Percentiles rank a stretch among this genome's conserved stretches.
Conservation (phyloP, 2,797 vertebrate species). For the Sphenodon punctatus region DNA sequence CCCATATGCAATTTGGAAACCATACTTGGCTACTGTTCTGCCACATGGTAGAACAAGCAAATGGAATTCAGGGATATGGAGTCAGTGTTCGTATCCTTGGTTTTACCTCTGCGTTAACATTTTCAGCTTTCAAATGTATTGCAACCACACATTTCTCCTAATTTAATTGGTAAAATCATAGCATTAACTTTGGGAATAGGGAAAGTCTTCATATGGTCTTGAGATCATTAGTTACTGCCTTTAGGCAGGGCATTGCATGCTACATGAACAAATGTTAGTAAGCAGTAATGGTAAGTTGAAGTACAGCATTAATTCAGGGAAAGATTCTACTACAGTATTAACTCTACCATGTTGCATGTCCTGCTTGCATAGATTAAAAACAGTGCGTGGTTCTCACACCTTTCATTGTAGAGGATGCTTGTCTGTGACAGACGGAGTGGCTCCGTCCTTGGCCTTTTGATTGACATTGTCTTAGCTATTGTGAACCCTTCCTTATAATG, state of each 20-base stretch:
- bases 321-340: accelerated
- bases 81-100: background rate
- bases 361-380: too few species aligned
- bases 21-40: too few species aligned
- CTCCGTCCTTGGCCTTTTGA: too few species aligned
- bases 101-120: background rate
- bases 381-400: too few species aligned
- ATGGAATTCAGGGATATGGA: background rate
- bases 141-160: background rate
- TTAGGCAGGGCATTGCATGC: background rate
- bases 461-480: too few species aligned
- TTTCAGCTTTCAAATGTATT: background rate
- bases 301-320: accelerated
- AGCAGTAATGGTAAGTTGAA: accelerated
- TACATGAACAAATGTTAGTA: background rate
- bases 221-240: background rate
- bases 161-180: background rate
- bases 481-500: too few species aligned
- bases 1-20: too few species aligned
- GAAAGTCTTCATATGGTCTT: background rate
- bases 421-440: too few species aligned
- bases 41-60: accelerated
- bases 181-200: background rate
- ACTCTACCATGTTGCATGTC: background rate
- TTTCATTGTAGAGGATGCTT: too few species aligned